Percentiles rank a stretch among this genome's conserved stretches.
Conservation (phyloP, 1,140 invertebrate genomes). For the Nephotettix cincticeps region DNA sequence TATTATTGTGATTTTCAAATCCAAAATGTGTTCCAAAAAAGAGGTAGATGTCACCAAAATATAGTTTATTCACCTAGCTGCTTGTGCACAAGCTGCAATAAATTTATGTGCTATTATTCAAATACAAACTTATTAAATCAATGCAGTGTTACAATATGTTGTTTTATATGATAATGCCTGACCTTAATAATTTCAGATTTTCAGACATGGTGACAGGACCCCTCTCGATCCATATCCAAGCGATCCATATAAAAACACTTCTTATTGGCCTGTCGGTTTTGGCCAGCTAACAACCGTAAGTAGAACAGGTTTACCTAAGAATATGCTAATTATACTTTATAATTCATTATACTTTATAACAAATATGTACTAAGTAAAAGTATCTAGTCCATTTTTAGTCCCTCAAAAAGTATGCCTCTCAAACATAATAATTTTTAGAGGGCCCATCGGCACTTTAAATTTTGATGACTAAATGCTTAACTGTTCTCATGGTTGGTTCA, state of each 20-base stretch:
- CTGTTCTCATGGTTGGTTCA: no score
- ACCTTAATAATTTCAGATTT: constrained; percentile 55
- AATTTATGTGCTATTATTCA: no score
- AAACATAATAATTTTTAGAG: not conserved
- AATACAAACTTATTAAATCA: no score
- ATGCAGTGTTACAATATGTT: no score
- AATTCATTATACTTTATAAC: not conserved
- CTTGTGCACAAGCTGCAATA: no score
- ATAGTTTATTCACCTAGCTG: no score
- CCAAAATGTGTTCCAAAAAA: no score
- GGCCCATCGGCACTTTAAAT: not conserved
- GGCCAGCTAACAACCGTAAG: constrained; percentile 78
- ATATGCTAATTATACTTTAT: not conserved
- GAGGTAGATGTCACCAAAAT: no score
- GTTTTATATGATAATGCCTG: no score
- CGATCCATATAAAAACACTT: constrained; percentile 69
- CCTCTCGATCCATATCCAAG: constrained; percentile 72
- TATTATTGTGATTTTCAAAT: no score
- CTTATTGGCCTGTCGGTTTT: constrained; percentile 72
- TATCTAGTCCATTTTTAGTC: not conserved
- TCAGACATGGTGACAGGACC: constrained; percentile 81
- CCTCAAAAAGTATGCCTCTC: not conserved
- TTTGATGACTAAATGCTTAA: not conserved
- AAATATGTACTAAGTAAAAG: not conserved
- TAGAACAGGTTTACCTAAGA: constrained; percentile 19